Evolutionary conservation across 2,113 vertebrate genomes (phyloP).

Genomic region (Elephantulus edwardii): DNA sequence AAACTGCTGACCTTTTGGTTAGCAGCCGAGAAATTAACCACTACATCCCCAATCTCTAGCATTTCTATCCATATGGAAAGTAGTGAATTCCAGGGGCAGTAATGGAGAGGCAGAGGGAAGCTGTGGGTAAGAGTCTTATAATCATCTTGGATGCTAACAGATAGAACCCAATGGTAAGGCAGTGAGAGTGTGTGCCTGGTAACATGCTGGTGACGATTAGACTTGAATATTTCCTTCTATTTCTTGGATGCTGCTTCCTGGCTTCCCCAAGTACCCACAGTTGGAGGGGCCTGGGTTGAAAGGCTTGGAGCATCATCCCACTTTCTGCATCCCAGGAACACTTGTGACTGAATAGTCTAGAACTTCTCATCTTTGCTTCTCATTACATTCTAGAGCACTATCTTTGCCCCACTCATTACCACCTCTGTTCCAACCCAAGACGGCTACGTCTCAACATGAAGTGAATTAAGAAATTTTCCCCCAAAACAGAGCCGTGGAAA

Average conservation of each 20-base stretch:
- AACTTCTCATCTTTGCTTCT: neutral
- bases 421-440: neutral
- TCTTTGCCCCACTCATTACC: neutral
- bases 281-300: neutral
- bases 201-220: fast-evolving
- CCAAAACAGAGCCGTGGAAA: neutral
- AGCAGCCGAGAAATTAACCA: neutral
- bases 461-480: neutral
- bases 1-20: neutral
- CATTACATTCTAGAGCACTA: neutral
- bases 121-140: neutral
- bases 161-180: too few species aligned
- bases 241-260: neutral
- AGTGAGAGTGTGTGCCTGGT: too few species aligned
- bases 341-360: neutral
- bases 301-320: neutral
- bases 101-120: neutral
- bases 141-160: neutral
- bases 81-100: neutral
- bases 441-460: neutral
- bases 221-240: neutral
- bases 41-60: neutral
- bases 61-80: neutral
- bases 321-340: neutral
- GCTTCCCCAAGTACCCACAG: neutral